phyloP scores from a whole-genome alignment of 2,888 invertebrate genomes.

The Diaperis boleti region DNA sequence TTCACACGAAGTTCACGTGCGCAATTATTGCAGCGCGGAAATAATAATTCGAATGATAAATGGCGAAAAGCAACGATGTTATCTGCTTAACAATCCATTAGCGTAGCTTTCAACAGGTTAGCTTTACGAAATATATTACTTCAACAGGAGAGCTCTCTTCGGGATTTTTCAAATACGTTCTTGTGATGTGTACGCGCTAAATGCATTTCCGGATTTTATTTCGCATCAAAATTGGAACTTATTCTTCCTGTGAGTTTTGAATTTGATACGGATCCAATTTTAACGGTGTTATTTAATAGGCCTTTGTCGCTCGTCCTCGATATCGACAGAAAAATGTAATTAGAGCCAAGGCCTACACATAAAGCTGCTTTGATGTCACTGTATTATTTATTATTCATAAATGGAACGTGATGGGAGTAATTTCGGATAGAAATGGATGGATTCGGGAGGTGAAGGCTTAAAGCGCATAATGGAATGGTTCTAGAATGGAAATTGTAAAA shows the following conservation, averaged over 20 bases:
- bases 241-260: conserved; percentile 33
- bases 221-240: conserved; percentile 29
- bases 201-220: conserved; percentile 36
- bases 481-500: too few relatives aligned
- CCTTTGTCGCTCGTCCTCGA: conserved; percentile 8
- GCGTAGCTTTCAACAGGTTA: conserved; percentile 51
- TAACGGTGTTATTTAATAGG: conserved; percentile 21
- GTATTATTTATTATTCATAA: conserved; percentile 39
- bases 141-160: conserved; percentile 36
- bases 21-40: conserved; percentile 39
- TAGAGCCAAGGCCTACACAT: conserved; percentile 14
- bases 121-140: conserved; percentile 48
- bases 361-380: conserved; percentile 29
- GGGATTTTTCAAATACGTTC: conserved; percentile 38
- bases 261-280: conserved; percentile 26
- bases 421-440: conserved; percentile 26
- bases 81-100: conserved; percentile 52
- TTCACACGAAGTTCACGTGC: conserved; percentile 8
- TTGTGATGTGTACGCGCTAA: conserved; percentile 33
- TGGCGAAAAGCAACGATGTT: conserved; percentile 47
- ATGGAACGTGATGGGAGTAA: conserved; percentile 27
- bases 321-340: conserved; percentile 19
- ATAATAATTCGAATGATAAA: conserved; percentile 51
- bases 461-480: too few relatives aligned
- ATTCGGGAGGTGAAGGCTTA: too few relatives aligned